A percentile compares a stretch with the other conserved stretches of the same genome.
Conservation (phyloP, 2,888 invertebrate genomes). For the Drosophila subquinaria region DNA sequence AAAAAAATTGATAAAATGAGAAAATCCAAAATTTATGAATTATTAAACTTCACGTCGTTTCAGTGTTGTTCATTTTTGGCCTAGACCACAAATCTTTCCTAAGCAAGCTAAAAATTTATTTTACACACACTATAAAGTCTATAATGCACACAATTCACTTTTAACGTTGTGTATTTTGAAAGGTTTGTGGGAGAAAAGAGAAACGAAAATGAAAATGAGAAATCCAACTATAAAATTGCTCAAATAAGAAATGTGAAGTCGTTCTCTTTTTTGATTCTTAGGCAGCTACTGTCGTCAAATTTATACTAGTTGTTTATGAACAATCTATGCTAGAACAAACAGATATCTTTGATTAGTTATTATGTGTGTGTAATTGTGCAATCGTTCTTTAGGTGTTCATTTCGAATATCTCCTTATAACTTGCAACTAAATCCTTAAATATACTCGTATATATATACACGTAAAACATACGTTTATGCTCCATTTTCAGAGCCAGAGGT, state of each 20-base stretch:
- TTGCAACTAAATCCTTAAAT: conserved; percentile 22
- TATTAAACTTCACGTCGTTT: conserved; percentile 65
- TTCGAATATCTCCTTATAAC: conserved; percentile 48
- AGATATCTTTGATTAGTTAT: conserved; percentile 56
- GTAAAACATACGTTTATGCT: conserved; percentile 18
- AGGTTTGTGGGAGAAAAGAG: conserved; percentile 32
- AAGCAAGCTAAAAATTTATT: conserved; percentile 77
- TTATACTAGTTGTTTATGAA: conserved; percentile 73
- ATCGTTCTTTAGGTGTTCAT: conserved; percentile 72
- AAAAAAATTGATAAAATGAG: conserved; percentile 12
- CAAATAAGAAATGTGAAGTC: conserved; percentile 55
- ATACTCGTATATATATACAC: conserved; percentile 17
- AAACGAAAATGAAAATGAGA: conserved; percentile 16
- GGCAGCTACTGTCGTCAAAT: conserved; percentile 73
- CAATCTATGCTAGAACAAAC: conserved; percentile 54
- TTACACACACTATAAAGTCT: conserved; percentile 62
- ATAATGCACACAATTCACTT: conserved; percentile 55
- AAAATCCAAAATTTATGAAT: conserved; percentile 42
- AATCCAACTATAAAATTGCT: conserved; percentile 55
- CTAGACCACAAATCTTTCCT: conserved; percentile 66
- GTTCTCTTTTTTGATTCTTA: conserved; percentile 71
- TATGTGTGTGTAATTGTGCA: conserved; percentile 80
- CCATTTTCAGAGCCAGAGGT: conserved; percentile 9
- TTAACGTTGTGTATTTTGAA: conserved; percentile 69
- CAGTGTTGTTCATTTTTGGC: conserved; percentile 72